Evolutionary conservation across 2,113 vertebrate genomes (phyloP).

Genomic region (Etheostoma spectabile): DNA sequence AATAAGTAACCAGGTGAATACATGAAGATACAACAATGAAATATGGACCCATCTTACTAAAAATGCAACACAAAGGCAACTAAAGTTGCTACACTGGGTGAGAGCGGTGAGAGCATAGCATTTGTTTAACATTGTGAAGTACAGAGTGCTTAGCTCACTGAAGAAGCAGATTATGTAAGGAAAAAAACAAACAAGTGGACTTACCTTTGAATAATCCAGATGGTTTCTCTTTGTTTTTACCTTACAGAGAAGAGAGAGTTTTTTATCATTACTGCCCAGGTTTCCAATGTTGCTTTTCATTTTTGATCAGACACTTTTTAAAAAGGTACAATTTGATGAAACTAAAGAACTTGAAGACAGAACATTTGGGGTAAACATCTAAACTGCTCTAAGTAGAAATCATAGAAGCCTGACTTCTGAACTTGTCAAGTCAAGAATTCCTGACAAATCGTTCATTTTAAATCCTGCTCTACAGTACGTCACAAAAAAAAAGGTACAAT

Average conservation of each 20-base stretch:
- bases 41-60: background rate
- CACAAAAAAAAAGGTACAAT: background rate
- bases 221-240: constrained; percentile 87
- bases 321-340: constrained; percentile 1
- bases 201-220: constrained; percentile 91
- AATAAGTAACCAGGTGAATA: constrained; percentile 5
- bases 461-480: background rate
- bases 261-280: background rate
- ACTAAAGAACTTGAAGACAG: background rate
- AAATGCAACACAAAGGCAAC: background rate
- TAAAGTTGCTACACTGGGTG: background rate
- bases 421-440: background rate
- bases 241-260: constrained; percentile 77
- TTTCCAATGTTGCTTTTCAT: background rate
- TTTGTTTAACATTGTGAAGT: background rate
- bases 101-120: background rate
- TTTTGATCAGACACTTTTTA: background rate
- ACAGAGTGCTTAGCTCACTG: background rate
- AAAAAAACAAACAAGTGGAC: constrained; percentile 30
- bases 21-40: background rate
- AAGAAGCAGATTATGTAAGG: background rate
- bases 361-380: background rate
- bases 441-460: background rate
- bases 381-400: background rate
- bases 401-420: background rate